phyloP scores from a whole-genome alignment of 2,113 vertebrate species.

The Physeter macrocephalus region DNA sequence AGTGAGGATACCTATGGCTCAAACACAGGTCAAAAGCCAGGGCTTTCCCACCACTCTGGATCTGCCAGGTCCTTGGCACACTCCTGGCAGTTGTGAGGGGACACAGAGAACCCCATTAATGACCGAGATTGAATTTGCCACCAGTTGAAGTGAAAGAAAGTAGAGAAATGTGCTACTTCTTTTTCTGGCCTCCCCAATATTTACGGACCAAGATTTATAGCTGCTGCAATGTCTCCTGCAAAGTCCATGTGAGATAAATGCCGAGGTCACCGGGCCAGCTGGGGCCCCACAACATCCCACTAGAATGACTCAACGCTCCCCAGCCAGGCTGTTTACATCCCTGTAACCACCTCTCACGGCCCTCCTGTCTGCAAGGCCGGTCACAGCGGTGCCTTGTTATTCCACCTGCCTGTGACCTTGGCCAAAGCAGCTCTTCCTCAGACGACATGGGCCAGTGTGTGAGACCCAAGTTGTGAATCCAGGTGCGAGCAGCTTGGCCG shows the following conservation, averaged over 20 bases:
- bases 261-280: not conserved
- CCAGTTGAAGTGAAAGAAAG: not conserved
- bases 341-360: not conserved
- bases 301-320: fast-evolving
- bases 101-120: too few species aligned
- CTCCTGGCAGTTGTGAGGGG: too few species aligned
- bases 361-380: not conserved
- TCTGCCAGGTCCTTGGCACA: not conserved
- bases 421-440: not conserved
- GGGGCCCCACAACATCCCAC: not conserved
- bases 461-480: not conserved
- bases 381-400: not conserved
- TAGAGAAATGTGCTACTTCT: not conserved
- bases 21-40: not conserved
- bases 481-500: not conserved
- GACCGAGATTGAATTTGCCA: not conserved
- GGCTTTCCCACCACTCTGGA: not conserved
- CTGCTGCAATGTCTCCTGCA: not conserved
- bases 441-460: not conserved
- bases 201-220: not conserved
- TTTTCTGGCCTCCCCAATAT: not conserved
- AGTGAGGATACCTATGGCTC: not conserved
- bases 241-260: not conserved
- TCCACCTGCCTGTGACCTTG: not conserved
- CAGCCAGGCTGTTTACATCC: not conserved